These are phyloP conservation scores for Melitaea cinxia DNA, from an alignment of 1,140 invertebrate species.

Conservation along the genomic window DNA sequence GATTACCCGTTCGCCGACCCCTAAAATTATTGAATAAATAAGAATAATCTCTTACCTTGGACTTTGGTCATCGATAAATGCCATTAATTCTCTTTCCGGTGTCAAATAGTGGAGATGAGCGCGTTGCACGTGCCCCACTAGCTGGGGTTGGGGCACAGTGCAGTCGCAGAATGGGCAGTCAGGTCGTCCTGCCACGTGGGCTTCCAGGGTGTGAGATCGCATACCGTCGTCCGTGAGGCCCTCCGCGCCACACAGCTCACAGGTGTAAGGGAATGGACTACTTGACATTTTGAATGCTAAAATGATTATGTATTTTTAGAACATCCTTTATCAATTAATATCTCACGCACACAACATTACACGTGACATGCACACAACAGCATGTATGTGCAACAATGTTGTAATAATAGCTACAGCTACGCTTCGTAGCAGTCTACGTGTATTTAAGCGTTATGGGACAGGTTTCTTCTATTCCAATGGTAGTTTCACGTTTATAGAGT, in stretches of 20 bases:
- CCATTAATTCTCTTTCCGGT: constrained; percentile 84
- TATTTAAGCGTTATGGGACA: too few species aligned
- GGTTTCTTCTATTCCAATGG: too few species aligned
- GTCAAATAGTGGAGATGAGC: constrained; percentile 91
- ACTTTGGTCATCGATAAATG: constrained; percentile 85
- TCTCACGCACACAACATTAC: too few species aligned
- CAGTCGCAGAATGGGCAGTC: constrained; percentile 92
- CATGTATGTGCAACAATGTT: too few species aligned
- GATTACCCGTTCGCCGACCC: too few species aligned
- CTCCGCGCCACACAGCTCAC: constrained; percentile 91
- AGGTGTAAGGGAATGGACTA: constrained; percentile 82
- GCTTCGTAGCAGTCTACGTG: too few species aligned
- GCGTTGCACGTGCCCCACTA: constrained; percentile 89
- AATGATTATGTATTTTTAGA: constrained; percentile 4
- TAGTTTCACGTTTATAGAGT: too few species aligned
- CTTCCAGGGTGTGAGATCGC: constrained; percentile 88
- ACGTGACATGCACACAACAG: too few species aligned
- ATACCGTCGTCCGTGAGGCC: constrained; percentile 90
- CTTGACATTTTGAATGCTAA: constrained; percentile 59
- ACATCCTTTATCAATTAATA: background rate
- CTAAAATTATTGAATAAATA: background rate
- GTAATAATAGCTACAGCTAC: too few species aligned
- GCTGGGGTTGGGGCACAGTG: constrained; percentile 86
- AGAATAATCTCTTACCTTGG: constrained; percentile 80
- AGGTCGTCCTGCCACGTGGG: constrained; percentile 88